Evolutionary conservation across 1,140 invertebrate species (phyloP), one percentile per base, ranked within the genome.

Genomic region (Lasioglossum baleicum): DNA sequence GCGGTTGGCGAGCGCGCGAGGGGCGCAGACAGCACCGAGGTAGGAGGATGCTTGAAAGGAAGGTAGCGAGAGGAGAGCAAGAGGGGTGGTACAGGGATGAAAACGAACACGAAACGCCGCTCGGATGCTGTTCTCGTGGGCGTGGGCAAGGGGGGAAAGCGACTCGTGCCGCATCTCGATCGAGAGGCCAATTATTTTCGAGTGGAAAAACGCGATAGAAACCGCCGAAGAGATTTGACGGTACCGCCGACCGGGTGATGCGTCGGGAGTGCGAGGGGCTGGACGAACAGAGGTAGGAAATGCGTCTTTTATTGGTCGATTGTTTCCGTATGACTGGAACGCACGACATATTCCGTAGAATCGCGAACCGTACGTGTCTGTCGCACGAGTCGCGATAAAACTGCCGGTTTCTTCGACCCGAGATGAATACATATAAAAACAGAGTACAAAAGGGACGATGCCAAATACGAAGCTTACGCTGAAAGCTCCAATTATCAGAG

Each of bases 161-260:
- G 40, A 73, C 58, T 76, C 64, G 58, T 69, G 40, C 44, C 31
- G 63, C 69, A 65, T 84, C n/a, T 82, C 74, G 70, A 82, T 82
- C 65, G 69, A 56, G 48, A 44, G 61, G 68, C 15, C 65, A 84
- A 82, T 85, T 82, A 85, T 85, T 84, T 72, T 82, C 79, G 60
- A 84, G 71, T 71, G 66, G 68, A 84, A 82, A 75, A 84, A 65
- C 26, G 58, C 76, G 51, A 10, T 56, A 51, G 56, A 60, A 81
- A 56, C 20, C 31, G 56, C 22, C 40, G 53, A 51, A 60, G 75
- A 69, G 69, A 68, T 67, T 72, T 64, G 70, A 74, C 35, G 22
- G 35, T n/a, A 15, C n/a, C 8, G 63, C 53, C 20, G n/a, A 65
- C 11, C 56, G 56, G 7, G 58, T 7, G 40, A 31, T 15, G 51